A percentile compares a stretch with the other conserved stretches of the same genome.
phyloP scores from a whole-genome alignment of 2,888 invertebrate genomes.

The Diloba caeruleocephala region DNA sequence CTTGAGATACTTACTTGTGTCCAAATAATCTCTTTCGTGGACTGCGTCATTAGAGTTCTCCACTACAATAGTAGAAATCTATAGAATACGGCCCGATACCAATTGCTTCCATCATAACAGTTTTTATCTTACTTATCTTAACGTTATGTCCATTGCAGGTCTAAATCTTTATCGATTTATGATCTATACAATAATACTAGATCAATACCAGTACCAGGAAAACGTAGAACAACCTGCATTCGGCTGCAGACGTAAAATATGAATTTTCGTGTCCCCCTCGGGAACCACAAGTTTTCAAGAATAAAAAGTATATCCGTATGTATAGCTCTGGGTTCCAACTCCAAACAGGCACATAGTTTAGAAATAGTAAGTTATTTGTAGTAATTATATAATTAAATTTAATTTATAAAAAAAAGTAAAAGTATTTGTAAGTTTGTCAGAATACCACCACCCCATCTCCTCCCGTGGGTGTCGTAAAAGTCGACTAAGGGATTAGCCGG shows the following conservation, averaged over 20 bases:
- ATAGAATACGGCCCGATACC: no score
- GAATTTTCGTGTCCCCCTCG: constrained; percentile 15
- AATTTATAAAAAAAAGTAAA: no score
- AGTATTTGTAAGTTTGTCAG: no score
- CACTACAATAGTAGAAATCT: neutral
- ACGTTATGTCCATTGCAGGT: no score
- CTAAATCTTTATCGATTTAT: no score
- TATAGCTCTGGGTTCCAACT: neutral
- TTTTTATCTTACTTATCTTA: no score
- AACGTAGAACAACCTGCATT: constrained; percentile 4
- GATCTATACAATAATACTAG: no score
- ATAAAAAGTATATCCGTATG: constrained; percentile 5
- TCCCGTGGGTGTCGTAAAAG: no score
- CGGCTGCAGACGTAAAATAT: constrained; percentile 14
- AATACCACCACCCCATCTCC: no score
- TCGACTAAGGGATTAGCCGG: no score
- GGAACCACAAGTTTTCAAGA: constrained; percentile 27
- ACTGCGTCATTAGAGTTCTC: neutral
- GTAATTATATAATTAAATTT: no score
- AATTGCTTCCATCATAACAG: no score
- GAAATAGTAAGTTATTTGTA: neutral
- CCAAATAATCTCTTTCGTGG: constrained; percentile 20
- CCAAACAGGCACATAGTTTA: constrained; percentile 1
- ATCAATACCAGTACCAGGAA: neutral
- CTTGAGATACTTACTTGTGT: constrained; percentile 15